A percentile compares a stretch with the other conserved stretches of the same genome.
Conservation (phyloP, 2,113 vertebrate species). For the Motacilla alba region DNA sequence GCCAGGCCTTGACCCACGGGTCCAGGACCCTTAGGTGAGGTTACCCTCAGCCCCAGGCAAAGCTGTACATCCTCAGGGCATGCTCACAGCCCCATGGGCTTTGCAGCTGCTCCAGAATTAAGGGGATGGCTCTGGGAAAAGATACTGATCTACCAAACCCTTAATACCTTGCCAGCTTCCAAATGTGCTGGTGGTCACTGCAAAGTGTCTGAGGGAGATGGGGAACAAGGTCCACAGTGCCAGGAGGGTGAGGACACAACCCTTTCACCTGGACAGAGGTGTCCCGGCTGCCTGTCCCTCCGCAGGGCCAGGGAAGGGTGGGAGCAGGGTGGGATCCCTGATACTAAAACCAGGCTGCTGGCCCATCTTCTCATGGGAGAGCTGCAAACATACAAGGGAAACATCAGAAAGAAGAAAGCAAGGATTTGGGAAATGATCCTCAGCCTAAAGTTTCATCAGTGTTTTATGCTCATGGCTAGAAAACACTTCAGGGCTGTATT, state of each 20-base stretch:
- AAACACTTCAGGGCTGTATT: neutral
- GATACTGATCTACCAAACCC: neutral
- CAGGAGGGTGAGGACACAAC: neutral
- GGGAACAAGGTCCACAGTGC: neutral
- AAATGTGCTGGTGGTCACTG: neutral
- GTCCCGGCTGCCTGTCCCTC: neutral
- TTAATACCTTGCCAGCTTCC: neutral
- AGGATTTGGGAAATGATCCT: neutral
- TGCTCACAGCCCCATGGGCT: accelerated
- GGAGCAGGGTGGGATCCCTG: neutral
- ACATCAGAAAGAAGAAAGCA: neutral
- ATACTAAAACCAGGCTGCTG: neutral
- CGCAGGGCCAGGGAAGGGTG: accelerated
- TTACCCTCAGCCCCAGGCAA: neutral
- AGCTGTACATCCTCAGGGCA: neutral
- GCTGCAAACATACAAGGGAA: accelerated
- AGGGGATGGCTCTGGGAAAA: neutral
- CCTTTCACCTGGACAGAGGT: neutral
- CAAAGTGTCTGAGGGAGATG: neutral
- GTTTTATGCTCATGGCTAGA: neutral
- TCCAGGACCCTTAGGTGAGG: neutral
- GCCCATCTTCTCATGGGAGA: neutral
- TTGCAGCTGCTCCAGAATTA: neutral
- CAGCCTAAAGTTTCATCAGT: neutral
- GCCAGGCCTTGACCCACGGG: neutral